Evolutionary conservation across 1,140 invertebrate species (phyloP), one percentile per base, ranked within the genome.

Genomic region (Microplitis demolitor): DNA sequence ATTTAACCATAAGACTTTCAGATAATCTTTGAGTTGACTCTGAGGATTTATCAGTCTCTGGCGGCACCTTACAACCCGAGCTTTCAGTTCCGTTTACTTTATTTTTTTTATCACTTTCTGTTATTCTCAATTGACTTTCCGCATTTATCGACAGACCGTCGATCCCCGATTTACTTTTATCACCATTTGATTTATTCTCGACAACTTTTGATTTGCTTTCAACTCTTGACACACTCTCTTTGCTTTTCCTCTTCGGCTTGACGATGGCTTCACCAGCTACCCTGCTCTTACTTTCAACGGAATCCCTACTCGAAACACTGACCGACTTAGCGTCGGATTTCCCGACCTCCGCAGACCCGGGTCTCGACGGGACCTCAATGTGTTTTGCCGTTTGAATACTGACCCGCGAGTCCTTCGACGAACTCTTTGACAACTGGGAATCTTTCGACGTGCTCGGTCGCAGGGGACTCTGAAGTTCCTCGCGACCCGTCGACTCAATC

Each of bases 231-330:
- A 78, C 77, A 6, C 74, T 76, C 6, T 82, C 83, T 66, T 80
- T 83, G 56, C 72, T 77, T 51, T 79, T 86, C 9, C 83, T 78
- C 24, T 84, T 85, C 0, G 84, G 83, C n/a, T 86, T 87, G 0
- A 71, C 60, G 0, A 84, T 62, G 13, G 45, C 16, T 31, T 84
- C 85, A 24, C 24, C 3, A 78, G 73, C 33, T 75, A 83, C 11
- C 54, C 35, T 53, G 24, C 24, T 24, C 24, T 79, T 82, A 33
- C 63, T 70, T 0, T 66, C 68, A 3, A 74, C 31, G 4, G 82
- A 82, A 16, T 86, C 83, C 13, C 74, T 83, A 3, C 77, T 81
- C 0, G 76, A 80, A 37, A 80, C 80, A 13, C 79, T 77, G 3
- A 81, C 80, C 11, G 77, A 50, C 4, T 76, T 72, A 37, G 63